Conservation (phyloP, 2,113 vertebrate species). For the Colossoma macropomum region DNA sequence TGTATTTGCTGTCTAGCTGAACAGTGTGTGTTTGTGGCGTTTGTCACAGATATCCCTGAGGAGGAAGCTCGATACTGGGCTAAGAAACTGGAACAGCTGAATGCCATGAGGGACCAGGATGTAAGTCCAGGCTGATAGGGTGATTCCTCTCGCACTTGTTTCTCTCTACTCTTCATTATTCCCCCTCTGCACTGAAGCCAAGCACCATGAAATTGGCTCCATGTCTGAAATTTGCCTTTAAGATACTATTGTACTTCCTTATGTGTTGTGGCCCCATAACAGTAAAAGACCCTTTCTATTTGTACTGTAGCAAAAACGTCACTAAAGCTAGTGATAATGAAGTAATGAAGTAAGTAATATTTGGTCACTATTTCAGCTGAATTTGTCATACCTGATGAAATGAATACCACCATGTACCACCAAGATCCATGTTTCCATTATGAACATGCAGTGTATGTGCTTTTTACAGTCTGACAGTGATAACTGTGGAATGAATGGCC, state of each 20-base stretch:
- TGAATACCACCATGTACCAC: no score
- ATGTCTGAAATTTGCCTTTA: not conserved
- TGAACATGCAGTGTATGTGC: not conserved
- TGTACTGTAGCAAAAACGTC: not conserved
- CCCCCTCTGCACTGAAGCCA: conserved; percentile 17
- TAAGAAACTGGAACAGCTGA: conserved; percentile 97
- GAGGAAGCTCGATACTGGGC: conserved; percentile 98
- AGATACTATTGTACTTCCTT: not conserved
- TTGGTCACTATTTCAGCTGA: no score
- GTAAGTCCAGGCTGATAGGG: conserved; percentile 72
- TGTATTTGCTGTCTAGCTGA: not conserved
- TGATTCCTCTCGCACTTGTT: not conserved
- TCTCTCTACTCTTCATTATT: not conserved
- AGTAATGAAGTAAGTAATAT: no score
- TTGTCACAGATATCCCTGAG: conserved; percentile 90
- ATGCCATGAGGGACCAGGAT: conserved; percentile 95
- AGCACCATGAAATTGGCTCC: conserved; percentile 28
- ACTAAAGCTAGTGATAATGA: no score
- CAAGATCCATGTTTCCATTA: not conserved
- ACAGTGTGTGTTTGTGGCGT: conserved; percentile 21
- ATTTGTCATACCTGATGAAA: no score
- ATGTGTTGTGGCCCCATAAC: not conserved
- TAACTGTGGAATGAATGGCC: no score
- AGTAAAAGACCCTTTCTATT: not conserved
- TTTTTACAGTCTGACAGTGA: not conserved